These are phyloP conservation scores for Maniola jurtina DNA, from an alignment of 1,140 invertebrate genomes.

Conservation along the genomic window DNA sequence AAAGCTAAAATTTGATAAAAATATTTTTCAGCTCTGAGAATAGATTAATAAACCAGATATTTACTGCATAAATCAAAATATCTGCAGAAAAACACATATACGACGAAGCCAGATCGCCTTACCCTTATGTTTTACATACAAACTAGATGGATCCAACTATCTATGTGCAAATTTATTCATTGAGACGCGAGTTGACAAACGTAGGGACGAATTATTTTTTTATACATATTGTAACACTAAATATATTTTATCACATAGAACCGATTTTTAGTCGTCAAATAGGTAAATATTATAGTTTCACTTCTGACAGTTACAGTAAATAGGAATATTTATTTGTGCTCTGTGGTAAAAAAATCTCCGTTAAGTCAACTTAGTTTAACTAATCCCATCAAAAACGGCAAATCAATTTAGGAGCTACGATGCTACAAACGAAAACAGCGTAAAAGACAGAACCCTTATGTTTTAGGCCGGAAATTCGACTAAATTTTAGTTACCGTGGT, in stretches of 20 bases:
- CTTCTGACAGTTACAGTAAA: no score
- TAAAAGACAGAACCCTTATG: no score
- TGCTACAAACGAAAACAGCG: no score
- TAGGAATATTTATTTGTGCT: no score
- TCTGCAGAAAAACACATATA: neutral
- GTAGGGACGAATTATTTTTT: slow-evolving; percentile 6
- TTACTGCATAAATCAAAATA: neutral
- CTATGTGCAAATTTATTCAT: slow-evolving; percentile 23
- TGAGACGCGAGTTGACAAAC: slow-evolving; percentile 11
- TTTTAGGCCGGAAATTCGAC: no score
- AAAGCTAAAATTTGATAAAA: neutral
- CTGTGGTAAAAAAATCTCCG: no score
- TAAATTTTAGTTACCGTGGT: no score
- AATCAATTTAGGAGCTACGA: no score
- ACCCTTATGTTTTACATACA: slow-evolving; percentile 17
- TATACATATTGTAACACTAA: slow-evolving; percentile 1
- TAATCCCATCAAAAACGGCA: no score
- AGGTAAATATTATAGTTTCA: no score
- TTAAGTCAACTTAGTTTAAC: no score
- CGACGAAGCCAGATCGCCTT: neutral
- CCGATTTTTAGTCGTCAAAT: neutral
- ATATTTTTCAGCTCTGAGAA: neutral
- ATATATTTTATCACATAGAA: neutral
- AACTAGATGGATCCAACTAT: slow-evolving; percentile 13
- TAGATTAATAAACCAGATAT: neutral